Percentiles rank a stretch among this genome's conserved stretches.
phyloP scores from a whole-genome alignment of 2,888 invertebrate genomes.

The Ariolimax columbianus region DNA sequence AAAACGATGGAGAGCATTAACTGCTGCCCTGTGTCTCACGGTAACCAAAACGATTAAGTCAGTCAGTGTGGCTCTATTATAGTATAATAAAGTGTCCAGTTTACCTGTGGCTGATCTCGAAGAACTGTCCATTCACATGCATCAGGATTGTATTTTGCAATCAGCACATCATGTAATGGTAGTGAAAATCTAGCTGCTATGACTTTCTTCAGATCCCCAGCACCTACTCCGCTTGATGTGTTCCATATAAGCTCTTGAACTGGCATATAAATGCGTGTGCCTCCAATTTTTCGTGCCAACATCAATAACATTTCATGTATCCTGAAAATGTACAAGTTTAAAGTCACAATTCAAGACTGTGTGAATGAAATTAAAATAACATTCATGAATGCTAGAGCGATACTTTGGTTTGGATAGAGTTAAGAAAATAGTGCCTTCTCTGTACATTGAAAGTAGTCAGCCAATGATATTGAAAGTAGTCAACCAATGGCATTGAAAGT shows the following conservation, averaged over 20 bases:
- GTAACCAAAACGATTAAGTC: too few relatives aligned
- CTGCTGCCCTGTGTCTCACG: too few relatives aligned
- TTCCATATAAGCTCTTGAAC: constrained; percentile 74
- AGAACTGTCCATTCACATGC: constrained; percentile 72
- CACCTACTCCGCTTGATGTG: constrained; percentile 63
- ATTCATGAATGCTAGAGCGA: too few relatives aligned
- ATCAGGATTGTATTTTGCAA: constrained; percentile 74
- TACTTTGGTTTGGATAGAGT: too few relatives aligned
- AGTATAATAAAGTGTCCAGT: too few relatives aligned
- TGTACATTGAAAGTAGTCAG: too few relatives aligned
- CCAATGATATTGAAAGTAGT: too few relatives aligned
- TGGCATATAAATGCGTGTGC: constrained; percentile 62
- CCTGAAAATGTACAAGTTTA: constrained; percentile 59
- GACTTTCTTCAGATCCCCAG: constrained; percentile 62
- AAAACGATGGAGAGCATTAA: too few relatives aligned
- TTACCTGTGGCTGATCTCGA: constrained; percentile 58
- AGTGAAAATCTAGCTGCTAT: constrained; percentile 61
- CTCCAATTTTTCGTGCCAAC: constrained; percentile 65
- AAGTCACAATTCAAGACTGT: neutral
- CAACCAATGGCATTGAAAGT: too few relatives aligned
- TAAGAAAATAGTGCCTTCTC: too few relatives aligned
- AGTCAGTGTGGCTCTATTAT: too few relatives aligned
- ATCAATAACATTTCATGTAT: constrained; percentile 67
- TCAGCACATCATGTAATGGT: constrained; percentile 63
- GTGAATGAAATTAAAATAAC: too few relatives aligned